Evolutionary conservation across 2,888 invertebrate species (phyloP).

Genomic region (Pyrrhia umbra): DNA sequence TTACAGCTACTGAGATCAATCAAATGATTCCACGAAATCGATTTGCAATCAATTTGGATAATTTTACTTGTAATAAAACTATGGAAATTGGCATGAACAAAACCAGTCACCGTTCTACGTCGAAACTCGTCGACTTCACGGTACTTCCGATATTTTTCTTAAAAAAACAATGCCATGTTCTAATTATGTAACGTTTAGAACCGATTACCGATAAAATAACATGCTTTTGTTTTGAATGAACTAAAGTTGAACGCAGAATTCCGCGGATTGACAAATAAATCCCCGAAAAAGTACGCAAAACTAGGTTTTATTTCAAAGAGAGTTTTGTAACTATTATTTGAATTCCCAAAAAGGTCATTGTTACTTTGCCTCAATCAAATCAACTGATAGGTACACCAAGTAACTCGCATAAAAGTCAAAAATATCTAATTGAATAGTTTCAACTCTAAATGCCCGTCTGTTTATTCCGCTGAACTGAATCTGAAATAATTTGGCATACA

Average conservation of each 20-base stretch:
- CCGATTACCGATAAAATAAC: neutral
- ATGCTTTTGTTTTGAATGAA: neutral
- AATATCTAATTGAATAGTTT: no score
- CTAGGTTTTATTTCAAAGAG: no score
- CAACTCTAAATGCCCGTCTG: no score
- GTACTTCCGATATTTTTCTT: neutral
- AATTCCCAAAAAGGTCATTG: no score
- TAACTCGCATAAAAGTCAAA: no score
- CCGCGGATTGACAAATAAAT: neutral
- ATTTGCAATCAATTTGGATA: slow-evolving; percentile 10
- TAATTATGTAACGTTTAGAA: slow-evolving; percentile 24
- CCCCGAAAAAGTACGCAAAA: neutral
- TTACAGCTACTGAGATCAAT: slow-evolving; percentile 13
- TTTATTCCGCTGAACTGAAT: no score
- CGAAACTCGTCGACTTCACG: slow-evolving; percentile 18
- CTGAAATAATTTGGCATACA: no score
- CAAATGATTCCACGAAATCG: slow-evolving; percentile 7
- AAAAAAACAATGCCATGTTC: slow-evolving; percentile 6
- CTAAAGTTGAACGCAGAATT: neutral
- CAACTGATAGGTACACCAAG: no score
- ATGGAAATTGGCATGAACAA: slow-evolving; percentile 33
- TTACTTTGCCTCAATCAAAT: no score
- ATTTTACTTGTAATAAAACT: neutral
- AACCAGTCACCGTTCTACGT: slow-evolving; percentile 14
- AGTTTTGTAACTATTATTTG: no score